Conservation (phyloP, 1,140 invertebrate species). For the Leptinotarsa undecemlineata region DNA sequence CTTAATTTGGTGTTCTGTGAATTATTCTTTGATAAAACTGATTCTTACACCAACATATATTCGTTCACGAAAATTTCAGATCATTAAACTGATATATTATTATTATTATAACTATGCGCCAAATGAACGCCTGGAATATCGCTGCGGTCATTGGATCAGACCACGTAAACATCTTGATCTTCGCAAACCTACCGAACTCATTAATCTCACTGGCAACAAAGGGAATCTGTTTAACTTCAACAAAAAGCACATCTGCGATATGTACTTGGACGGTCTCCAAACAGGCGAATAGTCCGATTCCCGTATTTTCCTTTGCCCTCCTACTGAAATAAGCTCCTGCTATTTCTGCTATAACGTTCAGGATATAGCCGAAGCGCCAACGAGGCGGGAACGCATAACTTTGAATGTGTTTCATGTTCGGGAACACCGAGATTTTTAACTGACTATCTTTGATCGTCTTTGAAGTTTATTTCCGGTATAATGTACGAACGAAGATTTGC, state of each 20-base stretch:
- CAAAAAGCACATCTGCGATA: slow-evolving; percentile 5
- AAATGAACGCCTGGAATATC: too few species aligned
- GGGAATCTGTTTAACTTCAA: slow-evolving; percentile 2
- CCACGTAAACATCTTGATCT: not conserved
- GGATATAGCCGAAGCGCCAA: slow-evolving; percentile 34
- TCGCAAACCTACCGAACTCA: not conserved
- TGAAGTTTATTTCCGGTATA: slow-evolving; percentile 42
- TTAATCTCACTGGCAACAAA: not conserved
- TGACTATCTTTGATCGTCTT: slow-evolving; percentile 41
- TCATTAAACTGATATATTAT: too few species aligned
- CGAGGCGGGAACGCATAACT: slow-evolving; percentile 37
- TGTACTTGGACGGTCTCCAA: slow-evolving; percentile 1
- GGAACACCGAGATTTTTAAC: slow-evolving; percentile 26
- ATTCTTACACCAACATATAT: too few species aligned
- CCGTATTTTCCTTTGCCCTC: not conserved
- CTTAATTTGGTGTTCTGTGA: too few species aligned
- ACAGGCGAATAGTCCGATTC: not conserved
- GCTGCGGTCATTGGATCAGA: too few species aligned
- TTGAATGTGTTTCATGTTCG: slow-evolving; percentile 39
- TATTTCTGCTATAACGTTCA: slow-evolving; percentile 16
- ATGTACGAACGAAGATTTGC: slow-evolving; percentile 31
- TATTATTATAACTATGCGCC: too few species aligned
- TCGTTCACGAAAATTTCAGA: too few species aligned
- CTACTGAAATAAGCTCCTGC: not conserved
- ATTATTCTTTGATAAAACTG: too few species aligned